These are phyloP conservation scores for Nymphalis urticae DNA, from an alignment of 2,888 invertebrate species.

Conservation along the genomic window DNA sequence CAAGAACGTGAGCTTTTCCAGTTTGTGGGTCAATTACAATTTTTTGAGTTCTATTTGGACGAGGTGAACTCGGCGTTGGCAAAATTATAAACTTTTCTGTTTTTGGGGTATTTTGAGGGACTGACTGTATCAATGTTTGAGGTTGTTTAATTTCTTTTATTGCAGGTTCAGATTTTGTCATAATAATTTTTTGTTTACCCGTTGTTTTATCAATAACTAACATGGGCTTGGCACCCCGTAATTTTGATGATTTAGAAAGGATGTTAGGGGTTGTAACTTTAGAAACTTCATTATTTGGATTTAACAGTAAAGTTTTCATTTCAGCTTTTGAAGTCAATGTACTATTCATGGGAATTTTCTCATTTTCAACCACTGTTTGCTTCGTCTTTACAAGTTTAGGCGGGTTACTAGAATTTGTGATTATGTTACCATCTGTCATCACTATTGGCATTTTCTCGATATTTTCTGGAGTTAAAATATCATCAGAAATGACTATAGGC, in stretches of 20 bases:
- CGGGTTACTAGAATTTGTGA: conserved; percentile 57
- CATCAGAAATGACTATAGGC: conserved; percentile 88
- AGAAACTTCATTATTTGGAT: conserved; percentile 58
- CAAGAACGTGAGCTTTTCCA: conserved; percentile 72
- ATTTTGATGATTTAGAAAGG: conserved; percentile 73
- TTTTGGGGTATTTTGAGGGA: conserved; percentile 55
- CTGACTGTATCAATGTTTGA: conserved; percentile 53
- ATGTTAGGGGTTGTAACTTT: conserved; percentile 75
- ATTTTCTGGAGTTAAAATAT: conserved; percentile 84
- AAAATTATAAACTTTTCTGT: conserved; percentile 73
- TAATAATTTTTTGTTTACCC: conserved; percentile 74
- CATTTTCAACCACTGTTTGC: conserved; percentile 54
- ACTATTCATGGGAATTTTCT: conserved; percentile 55
- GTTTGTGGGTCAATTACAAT: conserved; percentile 76
- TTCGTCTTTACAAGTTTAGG: conserved; percentile 64
- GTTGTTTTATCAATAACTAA: conserved; percentile 73
- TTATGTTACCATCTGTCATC: conserved; percentile 72
- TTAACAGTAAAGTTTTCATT: conserved; percentile 69
- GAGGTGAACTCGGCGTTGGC: conserved; percentile 62
- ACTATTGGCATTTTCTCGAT: conserved; percentile 86
- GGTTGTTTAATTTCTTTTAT: conserved; percentile 63
- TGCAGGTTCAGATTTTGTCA: conserved; percentile 66
- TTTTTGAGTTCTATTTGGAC: conserved; percentile 69
- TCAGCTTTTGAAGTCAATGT: conserved; percentile 59
- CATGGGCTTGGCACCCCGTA: conserved; percentile 73